Evolutionary conservation across 2,113 vertebrate genomes (phyloP).

Genomic region (Heterotis niloticus): DNA sequence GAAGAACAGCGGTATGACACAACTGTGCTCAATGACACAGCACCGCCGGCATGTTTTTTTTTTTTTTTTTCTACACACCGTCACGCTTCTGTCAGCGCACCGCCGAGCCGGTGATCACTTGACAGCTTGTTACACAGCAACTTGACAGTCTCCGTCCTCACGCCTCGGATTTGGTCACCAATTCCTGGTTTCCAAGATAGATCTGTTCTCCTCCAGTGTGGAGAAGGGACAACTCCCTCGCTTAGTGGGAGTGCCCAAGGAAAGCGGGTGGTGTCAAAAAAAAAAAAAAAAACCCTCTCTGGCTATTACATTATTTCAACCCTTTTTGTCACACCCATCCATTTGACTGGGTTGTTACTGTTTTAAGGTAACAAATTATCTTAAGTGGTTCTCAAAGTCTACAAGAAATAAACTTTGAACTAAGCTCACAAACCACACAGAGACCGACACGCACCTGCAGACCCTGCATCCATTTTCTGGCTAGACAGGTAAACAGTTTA

Average conservation of each 20-base stretch:
- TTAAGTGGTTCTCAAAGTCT: too few relatives aligned
- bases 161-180: too few relatives aligned
- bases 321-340: neutral
- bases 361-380: too few relatives aligned
- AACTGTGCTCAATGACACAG: neutral
- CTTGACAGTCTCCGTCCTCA: neutral
- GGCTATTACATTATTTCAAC: too few relatives aligned
- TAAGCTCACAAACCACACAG: neutral
- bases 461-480: neutral
- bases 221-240: neutral
- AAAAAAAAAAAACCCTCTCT: neutral
- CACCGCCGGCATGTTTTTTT: neutral
- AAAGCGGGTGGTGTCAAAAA: neutral
- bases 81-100: neutral
- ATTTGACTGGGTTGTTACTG: neutral
- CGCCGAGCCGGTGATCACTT: neutral
- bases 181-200: neutral
- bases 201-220: neutral
- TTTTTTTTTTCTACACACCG: neutral
- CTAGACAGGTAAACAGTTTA: slow-evolving; percentile 2
- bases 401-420: neutral
- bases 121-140: neutral
- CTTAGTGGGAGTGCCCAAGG: neutral
- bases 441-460: neutral
- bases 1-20: too few relatives aligned